Base-by-base conservation (phyloP, 2,888 invertebrate genomes). In the Papilio elwesi region DNA sequence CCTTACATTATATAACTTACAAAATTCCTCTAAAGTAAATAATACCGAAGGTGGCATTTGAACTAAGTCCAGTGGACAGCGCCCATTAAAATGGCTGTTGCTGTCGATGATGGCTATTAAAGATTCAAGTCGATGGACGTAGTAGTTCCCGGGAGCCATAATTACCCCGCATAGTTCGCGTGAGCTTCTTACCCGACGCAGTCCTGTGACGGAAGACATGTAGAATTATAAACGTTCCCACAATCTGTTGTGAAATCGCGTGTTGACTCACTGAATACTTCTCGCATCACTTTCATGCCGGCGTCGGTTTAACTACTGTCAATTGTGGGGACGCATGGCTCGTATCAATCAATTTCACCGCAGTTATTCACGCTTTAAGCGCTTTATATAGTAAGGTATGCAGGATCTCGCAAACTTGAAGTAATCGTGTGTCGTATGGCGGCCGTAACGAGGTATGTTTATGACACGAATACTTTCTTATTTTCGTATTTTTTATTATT, bases 311-410 rank as follows among this genome's bases (percentile, higher is more conserved):
- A 81, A 83, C 79, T 79, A 80, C 79, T 80, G 83, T 82, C 82
- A 82, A 83, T 84, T 81, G 85, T 80, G 77, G 76, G 73, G 76
- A 74, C 76, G 76, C 83, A 82, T 84, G 84, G 83, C 85, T 81
- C 81, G 75, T 76, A 76, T 78, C 79, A 82, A 87, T 85, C 85
- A 84, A 82, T 88, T 87, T 85, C 85, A 84, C 85, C 71, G 70
- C 71, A 74, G 73, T 69, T 59, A 73, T 73, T 73, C 69, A 68
- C 73, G 69, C 65, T 69, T 65, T 55, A 49, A 73, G 48, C 66
- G 57, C 73, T 73, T 68, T 68, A 73, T 73, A 69, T 73, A 73
- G 73, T 66, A 73, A 65, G 69, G 69, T 69, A 73, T 73, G 68
- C 68, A 64, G 73, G 55, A 68, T 57, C 73, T 57, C 59, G 59